These are phyloP conservation scores for Drosophila nr. fundita DNA, from an alignment of 2,888 invertebrate genomes.

Conservation along the genomic window DNA sequence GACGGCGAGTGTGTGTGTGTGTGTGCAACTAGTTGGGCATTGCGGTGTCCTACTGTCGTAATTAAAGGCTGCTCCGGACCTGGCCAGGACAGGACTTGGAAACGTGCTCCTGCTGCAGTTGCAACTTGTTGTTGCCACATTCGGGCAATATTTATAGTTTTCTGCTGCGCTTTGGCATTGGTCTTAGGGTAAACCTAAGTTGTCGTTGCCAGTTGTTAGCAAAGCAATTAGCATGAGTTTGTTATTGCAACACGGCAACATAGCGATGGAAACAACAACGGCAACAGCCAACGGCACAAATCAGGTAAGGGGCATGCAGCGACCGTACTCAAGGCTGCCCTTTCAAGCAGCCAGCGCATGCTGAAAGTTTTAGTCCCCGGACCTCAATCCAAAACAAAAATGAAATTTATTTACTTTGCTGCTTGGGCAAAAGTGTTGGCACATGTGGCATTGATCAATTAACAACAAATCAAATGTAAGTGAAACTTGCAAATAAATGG, in stretches of 20 bases:
- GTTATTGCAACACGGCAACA: conserved; percentile 61
- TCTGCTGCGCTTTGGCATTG: conserved; percentile 53
- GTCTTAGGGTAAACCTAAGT: conserved; percentile 60
- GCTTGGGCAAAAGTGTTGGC: conserved; percentile 56
- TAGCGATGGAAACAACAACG: conserved; percentile 25
- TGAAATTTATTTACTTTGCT: conserved; percentile 76
- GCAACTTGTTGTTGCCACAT: conserved; percentile 40
- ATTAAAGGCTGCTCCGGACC: conserved; percentile 70
- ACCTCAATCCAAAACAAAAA: conserved; percentile 52
- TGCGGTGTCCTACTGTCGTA: conserved; percentile 62
- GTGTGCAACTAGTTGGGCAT: conserved; percentile 52
- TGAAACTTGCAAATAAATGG: conserved; percentile 47
- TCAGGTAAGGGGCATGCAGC: conserved; percentile 19
- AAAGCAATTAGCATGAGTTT: conserved; percentile 80
- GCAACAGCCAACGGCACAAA: conserved; percentile 33
- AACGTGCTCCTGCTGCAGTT: conserved; percentile 33
- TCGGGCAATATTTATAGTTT: conserved; percentile 74
- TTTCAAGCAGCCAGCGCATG: conserved; percentile 35
- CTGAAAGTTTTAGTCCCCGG: conserved; percentile 54
- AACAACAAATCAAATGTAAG: conserved; percentile 67
- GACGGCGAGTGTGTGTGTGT: conserved; percentile 9
- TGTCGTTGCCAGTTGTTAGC: conserved; percentile 73
- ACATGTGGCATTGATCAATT: conserved; percentile 65
- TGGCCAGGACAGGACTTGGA: conserved; percentile 39
- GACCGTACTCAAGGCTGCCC: conserved; percentile 26